Evolutionary conservation across 2,888 invertebrate genomes (phyloP).

Genomic region (Gandaritis pyraliata): DNA sequence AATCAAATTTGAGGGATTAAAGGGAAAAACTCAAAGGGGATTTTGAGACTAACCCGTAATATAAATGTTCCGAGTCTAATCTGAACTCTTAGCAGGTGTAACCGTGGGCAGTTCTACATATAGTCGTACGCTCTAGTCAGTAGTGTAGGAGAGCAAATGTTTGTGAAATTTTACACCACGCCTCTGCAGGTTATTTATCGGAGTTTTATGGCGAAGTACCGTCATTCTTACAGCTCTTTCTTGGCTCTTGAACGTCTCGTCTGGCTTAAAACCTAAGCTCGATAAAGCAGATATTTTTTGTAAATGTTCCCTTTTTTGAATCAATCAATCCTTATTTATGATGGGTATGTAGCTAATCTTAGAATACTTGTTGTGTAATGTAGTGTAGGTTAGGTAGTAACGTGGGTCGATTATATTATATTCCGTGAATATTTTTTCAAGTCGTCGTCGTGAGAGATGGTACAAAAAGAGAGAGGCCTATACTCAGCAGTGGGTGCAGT

Average conservation of each 20-base stretch:
- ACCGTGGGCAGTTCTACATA: conserved; percentile 34
- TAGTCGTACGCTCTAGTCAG: conserved; percentile 28
- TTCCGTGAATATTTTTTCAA: no score
- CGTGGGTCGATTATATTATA: neutral
- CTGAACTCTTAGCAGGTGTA: conserved; percentile 33
- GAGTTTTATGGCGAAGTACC: conserved; percentile 19
- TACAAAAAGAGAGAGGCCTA: no score
- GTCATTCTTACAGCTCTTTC: conserved; percentile 2
- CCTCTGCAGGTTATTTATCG: conserved; percentile 21
- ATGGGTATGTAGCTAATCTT: no score
- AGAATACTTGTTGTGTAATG: neutral
- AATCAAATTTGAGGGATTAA: no score
- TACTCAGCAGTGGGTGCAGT: no score
- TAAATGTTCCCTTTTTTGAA: neutral
- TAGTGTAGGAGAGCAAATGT: conserved; percentile 15
- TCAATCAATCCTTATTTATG: neutral
- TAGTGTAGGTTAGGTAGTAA: neutral
- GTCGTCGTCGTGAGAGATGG: no score
- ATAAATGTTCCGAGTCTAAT: conserved; percentile 10
- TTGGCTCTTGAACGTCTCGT: neutral
- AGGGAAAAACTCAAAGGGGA: no score
- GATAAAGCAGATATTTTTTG: neutral
- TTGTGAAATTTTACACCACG: conserved; percentile 12
- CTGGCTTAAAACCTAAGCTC: neutral
- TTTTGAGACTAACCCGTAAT: no score